Conservation (phyloP, 2,113 vertebrate genomes). For the Sorex araneus region DNA sequence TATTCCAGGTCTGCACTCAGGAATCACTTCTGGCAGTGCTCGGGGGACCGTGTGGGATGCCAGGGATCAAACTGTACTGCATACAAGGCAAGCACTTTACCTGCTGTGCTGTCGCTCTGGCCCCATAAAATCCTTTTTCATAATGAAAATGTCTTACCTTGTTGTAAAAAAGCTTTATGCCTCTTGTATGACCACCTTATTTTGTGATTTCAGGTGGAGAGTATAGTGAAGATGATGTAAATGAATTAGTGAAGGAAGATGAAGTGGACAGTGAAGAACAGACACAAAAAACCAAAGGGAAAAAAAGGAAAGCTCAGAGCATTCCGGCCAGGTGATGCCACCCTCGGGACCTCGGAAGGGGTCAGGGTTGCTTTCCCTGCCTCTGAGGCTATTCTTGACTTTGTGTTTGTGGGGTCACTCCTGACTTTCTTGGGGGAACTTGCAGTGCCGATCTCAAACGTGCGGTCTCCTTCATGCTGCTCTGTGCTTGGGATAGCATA, state of each 20-base stretch:
- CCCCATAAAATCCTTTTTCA: neutral
- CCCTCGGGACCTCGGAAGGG: neutral
- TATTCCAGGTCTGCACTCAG: no score
- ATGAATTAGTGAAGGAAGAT: constrained; percentile 94
- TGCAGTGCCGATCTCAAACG: no score
- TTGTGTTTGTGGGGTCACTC: no score
- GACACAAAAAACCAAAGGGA: constrained; percentile 85
- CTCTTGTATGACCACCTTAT: constrained; percentile 53
- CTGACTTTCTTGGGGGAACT: no score
- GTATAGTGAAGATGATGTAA: constrained; percentile 96
- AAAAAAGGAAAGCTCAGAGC: constrained; percentile 87
- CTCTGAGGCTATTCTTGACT: no score
- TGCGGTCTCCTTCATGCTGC: no score
- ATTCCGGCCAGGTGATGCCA: constrained; percentile 62
- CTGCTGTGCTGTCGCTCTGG: no score
- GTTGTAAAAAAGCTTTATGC: constrained; percentile 43
- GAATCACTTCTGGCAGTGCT: no score
- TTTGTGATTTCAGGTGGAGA: constrained; percentile 92
- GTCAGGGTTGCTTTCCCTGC: neutral
- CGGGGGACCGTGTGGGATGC: no score
- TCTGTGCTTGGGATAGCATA: no score
- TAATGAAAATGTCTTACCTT: constrained; percentile 50
- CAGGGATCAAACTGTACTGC: no score
- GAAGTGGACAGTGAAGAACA: constrained; percentile 86
- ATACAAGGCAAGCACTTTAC: no score